Conservation (phyloP, 2,888 invertebrate genomes). For the Agonopterix subpropinquella region DNA sequence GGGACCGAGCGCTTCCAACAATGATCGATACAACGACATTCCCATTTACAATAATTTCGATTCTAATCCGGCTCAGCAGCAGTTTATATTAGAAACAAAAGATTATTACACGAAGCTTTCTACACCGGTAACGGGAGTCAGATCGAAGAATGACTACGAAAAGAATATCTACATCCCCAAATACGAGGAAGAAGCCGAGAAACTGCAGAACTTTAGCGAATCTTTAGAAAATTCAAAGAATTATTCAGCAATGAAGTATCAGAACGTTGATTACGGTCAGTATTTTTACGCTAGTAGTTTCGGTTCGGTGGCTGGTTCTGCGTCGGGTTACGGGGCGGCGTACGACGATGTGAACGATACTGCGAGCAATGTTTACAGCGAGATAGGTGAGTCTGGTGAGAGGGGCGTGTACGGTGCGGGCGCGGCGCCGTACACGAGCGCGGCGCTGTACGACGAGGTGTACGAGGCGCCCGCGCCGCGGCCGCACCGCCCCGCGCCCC, state of each 20-base stretch:
- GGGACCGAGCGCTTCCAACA: slow-evolving; percentile 27
- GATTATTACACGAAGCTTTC: slow-evolving; percentile 65
- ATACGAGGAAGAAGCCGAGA: slow-evolving; percentile 51
- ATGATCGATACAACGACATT: slow-evolving; percentile 42
- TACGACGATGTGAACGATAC: slow-evolving; percentile 62
- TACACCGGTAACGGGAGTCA: slow-evolving; percentile 32
- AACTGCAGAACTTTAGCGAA: slow-evolving; percentile 57
- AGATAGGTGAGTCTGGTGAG: slow-evolving; percentile 39
- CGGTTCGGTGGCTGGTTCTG: slow-evolving; percentile 15
- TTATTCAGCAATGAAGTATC: slow-evolving; percentile 59
- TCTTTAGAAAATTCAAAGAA: slow-evolving; percentile 60
- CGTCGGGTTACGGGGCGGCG: slow-evolving; percentile 28
- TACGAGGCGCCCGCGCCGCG: slow-evolving; percentile 53
- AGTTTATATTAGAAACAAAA: slow-evolving; percentile 57
- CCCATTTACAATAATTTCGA: slow-evolving; percentile 56
- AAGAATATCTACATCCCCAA: slow-evolving; percentile 66
- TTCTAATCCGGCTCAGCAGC: slow-evolving; percentile 45
- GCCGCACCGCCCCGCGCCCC: slow-evolving; percentile 78
- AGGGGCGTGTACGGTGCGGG: slow-evolving; percentile 20
- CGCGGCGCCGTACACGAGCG: slow-evolving; percentile 31
- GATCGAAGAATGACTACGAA: slow-evolving; percentile 46
- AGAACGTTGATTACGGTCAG: slow-evolving; percentile 45
- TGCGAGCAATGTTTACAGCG: slow-evolving; percentile 57
- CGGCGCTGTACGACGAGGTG: slow-evolving; percentile 59
- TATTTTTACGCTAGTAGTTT: slow-evolving; percentile 31